Evolutionary conservation across 2,113 vertebrate genomes (phyloP).

Genomic region (Eptesicus fuscus): DNA sequence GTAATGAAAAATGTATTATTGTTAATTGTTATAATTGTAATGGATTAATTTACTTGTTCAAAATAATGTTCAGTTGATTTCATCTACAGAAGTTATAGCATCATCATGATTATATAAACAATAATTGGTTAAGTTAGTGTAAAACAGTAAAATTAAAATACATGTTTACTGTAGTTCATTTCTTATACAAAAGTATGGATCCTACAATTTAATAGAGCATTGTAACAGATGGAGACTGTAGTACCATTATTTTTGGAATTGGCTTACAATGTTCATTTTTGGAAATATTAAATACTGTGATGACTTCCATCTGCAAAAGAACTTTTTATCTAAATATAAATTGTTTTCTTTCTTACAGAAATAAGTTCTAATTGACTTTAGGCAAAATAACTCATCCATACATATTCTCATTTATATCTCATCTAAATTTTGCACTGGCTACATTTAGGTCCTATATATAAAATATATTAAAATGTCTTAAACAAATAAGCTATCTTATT

Average conservation of each 20-base stretch:
- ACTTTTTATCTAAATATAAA: not conserved
- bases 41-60: not conserved
- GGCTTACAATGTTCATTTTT: not conserved
- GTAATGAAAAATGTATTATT: not conserved
- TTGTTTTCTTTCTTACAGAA: constrained; percentile 20
- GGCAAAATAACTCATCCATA: not conserved
- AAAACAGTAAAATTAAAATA: not conserved
- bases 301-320: constrained; percentile 11
- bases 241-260: constrained; percentile 48
- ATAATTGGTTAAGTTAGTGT: not conserved
- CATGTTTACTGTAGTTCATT: not conserved
- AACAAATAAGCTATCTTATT: not conserved
- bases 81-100: not conserved
- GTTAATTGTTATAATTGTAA: not conserved
- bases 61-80: not conserved
- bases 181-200: constrained; percentile 1
- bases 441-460: not conserved
- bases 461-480: not conserved
- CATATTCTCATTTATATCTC: not conserved
- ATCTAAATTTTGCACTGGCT: not conserved
- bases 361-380: not conserved
- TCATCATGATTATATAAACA: not conserved
- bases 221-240: constrained; percentile 20
- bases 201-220: not conserved
- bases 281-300: constrained; percentile 46